These are phyloP conservation scores for Numenius arquata DNA, from an alignment of 2,113 vertebrate species.

Conservation along the genomic window DNA sequence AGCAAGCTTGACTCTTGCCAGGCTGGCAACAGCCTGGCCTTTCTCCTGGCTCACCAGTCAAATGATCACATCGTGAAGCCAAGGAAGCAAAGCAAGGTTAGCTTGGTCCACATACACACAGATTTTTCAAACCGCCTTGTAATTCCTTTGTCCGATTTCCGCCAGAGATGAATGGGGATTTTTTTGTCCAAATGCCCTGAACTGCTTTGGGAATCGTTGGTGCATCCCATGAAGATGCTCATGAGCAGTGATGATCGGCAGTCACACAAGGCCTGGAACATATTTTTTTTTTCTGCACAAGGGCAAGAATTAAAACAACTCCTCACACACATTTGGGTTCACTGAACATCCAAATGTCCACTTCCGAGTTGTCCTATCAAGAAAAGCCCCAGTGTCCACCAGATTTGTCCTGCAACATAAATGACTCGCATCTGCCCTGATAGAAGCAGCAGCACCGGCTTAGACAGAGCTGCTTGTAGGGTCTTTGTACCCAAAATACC, in stretches of 20 bases:
- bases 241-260: not conserved
- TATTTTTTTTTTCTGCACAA: not conserved
- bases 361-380: not conserved
- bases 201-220: not conserved
- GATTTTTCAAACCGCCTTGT: not conserved
- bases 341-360: accelerated
- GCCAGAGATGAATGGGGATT: not conserved
- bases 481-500: not conserved
- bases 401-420: not conserved
- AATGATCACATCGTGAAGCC: accelerated
- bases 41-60: not conserved
- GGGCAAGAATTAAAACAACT: not conserved
- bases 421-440: not conserved
- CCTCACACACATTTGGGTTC: not conserved
- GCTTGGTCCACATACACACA: not conserved
- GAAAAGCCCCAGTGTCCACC: not conserved
- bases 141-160: not conserved
- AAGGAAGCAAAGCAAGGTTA: not conserved
- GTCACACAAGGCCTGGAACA: not conserved
- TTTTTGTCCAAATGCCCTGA: not conserved
- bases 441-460: not conserved
- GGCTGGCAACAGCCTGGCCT: not conserved
- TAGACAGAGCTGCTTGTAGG: not conserved
- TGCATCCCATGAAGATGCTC: not conserved
- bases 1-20: not conserved